Evolutionary conservation across 2,113 vertebrate genomes (phyloP).

Genomic region (Archilochus colubris): DNA sequence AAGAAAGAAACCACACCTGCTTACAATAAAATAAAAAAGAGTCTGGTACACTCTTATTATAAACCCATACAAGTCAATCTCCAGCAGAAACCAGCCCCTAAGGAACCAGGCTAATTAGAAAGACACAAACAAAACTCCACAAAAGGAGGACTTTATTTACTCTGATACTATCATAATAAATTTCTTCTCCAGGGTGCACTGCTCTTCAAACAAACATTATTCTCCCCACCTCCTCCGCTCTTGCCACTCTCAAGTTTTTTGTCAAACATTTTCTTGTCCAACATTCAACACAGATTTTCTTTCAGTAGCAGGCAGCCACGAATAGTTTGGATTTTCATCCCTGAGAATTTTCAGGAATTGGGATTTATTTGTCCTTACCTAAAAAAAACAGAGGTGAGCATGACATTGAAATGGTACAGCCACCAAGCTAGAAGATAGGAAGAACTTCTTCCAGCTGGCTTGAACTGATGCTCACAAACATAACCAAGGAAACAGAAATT

Average conservation of each 20-base stretch:
- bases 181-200: constrained; percentile 56
- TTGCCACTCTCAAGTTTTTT: not conserved
- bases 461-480: not conserved
- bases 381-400: not conserved
- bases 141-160: constrained; percentile 49
- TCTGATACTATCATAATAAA: constrained; percentile 54
- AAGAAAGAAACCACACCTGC: not conserved
- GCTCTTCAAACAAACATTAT: constrained; percentile 60
- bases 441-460: not conserved
- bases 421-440: not conserved
- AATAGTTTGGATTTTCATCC: not conserved
- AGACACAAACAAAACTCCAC: constrained; percentile 50
- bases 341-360: not conserved
- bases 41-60: not conserved
- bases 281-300: not conserved
- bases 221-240: not conserved
- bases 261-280: not conserved
- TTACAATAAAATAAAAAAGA: not conserved
- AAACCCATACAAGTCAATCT: constrained; percentile 12
- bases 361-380: not conserved
- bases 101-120: constrained; percentile 31
- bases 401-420: not conserved
- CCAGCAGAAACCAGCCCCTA: constrained; percentile 4
- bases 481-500: not conserved
- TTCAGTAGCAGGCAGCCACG: not conserved